phyloP scores from a whole-genome alignment of 2,888 invertebrate genomes.

The Subacronicta megacephala region DNA sequence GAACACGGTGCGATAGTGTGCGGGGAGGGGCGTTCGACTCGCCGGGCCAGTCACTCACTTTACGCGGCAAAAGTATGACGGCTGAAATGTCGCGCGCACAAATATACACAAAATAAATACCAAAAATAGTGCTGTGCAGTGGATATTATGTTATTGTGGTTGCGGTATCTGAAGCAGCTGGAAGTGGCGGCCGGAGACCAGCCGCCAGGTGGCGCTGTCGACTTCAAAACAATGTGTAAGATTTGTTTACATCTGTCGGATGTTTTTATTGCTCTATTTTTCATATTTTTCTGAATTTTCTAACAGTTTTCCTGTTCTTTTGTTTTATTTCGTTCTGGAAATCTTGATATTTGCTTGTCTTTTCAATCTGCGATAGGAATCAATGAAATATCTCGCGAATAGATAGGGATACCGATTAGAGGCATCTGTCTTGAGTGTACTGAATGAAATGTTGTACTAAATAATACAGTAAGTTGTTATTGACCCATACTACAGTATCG shows the following conservation, averaged over 20 bases:
- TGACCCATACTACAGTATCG: slow-evolving; percentile 19
- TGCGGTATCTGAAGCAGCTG: slow-evolving; percentile 85
- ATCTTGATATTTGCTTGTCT: slow-evolving; percentile 32
- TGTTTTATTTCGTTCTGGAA: slow-evolving; percentile 22
- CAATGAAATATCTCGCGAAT: slow-evolving; percentile 49
- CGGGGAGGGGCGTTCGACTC: slow-evolving; percentile 76
- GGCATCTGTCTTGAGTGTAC: slow-evolving; percentile 33
- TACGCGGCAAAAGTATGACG: slow-evolving; percentile 89
- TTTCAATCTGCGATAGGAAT: slow-evolving; percentile 48
- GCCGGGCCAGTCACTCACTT: slow-evolving; percentile 86
- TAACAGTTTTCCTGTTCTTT: slow-evolving; percentile 10
- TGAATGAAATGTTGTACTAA: slow-evolving; percentile 48
- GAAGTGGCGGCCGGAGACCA: slow-evolving; percentile 77
- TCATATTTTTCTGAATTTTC: slow-evolving; percentile 19
- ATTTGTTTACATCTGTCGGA: slow-evolving; percentile 58
- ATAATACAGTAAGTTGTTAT: slow-evolving; percentile 38
- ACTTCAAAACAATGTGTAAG: slow-evolving; percentile 87
- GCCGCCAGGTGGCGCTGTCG: slow-evolving; percentile 81
- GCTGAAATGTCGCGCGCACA: slow-evolving; percentile 65
- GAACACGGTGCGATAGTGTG: slow-evolving; percentile 67
- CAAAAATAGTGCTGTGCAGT: slow-evolving; percentile 68
- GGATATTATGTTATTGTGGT: slow-evolving; percentile 85
- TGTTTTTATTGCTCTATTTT: slow-evolving; percentile 53
- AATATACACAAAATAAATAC: slow-evolving; percentile 56
- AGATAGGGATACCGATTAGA: slow-evolving; percentile 45